These are phyloP conservation scores for Zosterops lateralis DNA, from an alignment of 2,113 vertebrate genomes.

Conservation along the genomic window DNA sequence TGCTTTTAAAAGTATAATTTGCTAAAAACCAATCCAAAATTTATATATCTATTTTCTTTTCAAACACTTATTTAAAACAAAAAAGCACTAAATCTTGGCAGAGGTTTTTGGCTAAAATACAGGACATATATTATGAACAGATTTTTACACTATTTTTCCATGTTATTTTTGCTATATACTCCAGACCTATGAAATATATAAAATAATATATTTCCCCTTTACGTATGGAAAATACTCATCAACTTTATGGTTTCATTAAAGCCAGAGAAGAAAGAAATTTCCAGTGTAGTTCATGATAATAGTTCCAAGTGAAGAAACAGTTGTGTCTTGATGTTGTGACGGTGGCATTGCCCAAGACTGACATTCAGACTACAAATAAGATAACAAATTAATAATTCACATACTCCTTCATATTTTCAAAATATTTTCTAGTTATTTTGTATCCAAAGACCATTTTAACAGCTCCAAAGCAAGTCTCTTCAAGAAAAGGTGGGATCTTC, in stretches of 20 bases:
- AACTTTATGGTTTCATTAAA: not conserved
- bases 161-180: not conserved
- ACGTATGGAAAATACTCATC: not conserved
- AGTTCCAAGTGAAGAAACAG: not conserved
- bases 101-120: not conserved
- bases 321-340: not conserved
- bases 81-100: not conserved
- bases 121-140: not conserved
- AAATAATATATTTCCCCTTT: not conserved
- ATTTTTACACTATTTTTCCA: constrained; percentile 21
- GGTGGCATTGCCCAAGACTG: not conserved
- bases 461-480: not conserved
- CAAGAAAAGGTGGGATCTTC: not conserved
- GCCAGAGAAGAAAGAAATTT: not conserved
- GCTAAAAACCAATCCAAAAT: not conserved
- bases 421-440: not conserved
- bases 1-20: not conserved
- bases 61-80: not conserved
- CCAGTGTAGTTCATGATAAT: not conserved
- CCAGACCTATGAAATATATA: not conserved
- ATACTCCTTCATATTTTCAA: not conserved
- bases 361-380: not conserved
- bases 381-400: not conserved
- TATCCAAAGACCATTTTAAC: not conserved
- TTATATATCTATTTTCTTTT: not conserved